Base-by-base conservation (phyloP, 2,113 vertebrate genomes). In the Psammodynastes pulverulentus region DNA sequence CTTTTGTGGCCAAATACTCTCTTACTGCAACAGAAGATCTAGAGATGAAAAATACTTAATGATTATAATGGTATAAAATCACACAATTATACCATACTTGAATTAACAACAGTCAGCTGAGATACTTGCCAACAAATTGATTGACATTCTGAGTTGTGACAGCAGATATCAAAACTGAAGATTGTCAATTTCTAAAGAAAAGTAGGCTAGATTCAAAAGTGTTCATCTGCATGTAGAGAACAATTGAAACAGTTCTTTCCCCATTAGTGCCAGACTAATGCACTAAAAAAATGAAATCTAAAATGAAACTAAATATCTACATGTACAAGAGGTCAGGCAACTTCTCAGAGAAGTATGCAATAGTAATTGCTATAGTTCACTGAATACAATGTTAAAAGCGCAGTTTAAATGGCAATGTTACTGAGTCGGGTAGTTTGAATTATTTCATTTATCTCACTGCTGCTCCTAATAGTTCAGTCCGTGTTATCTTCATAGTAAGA, bases 71-170 rank as follows among this genome's bases (percentile, higher is more conserved):
- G 3, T 34, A 39, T 9, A 19, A 39, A 49, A 49, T 23, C 10
- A 43, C 0, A 21, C 15, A 15, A n/a, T 56, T 86, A 21, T 19
- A 85, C 23, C 10, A 19, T 17, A 39, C 67, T 87, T 34, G 34
- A 49, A 17, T 84, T 86, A 48, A 46, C 52, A 86, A 13, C 19
- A 19, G 58, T 91, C 0, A 91, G 56, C 39, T 56, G 46, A 94
- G 17, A 12, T 94, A 45, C 51, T 91, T 39, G 52, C 72, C 39
- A 58, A 88, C 43, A 88, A 53, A 21, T 89, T 92, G 89, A 89
- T 67, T 48, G 12, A 67, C 2, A 92, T 72, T 45, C 88, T 19
- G 93, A 53, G 12, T 46, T 46, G 10, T 79, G 17, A 26, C 46
- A 39, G 4, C 34, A 89, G 29, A 51, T 34, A 49, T 6, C 19